Evolutionary conservation across 1,140 invertebrate genomes (phyloP), one percentile per base, ranked within the genome.

Genomic region (Helicorthomorpha holstii): DNA sequence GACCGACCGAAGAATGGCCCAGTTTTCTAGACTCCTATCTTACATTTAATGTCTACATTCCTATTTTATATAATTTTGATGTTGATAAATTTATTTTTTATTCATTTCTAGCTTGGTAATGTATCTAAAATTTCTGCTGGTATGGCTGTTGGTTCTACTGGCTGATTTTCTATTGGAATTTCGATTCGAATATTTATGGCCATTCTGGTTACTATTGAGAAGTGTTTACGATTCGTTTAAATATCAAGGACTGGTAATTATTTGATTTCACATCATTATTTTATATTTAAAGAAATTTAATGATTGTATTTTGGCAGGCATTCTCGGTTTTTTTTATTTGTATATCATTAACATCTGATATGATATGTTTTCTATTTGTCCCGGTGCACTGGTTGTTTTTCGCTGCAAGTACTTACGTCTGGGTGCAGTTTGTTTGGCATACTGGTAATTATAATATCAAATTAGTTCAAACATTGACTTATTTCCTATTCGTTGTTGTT

Each of bases 361-460:
- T 98, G 79, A 85, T 98, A 70, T 98, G 92, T 76, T 95, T 93
- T 73, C 91, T 98, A 72, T 95, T 98, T 69, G 95, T 98, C 75
- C 95, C 95, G 55, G 82, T 97, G 58, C 89, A 96, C 67, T 96
- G 91, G 84, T 76, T 96, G 62, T 94, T 96, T 69, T 97, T 98
- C 71, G 85, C 87, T 58, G 93, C 94, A 57, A 95, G 91, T 73
- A 96, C 91, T 60, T 97, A 97, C 70, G 91, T 98, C 53, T 97
- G 93, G 93, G 87, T 97, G 60, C 93, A 98, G 71, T 96, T 93
- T 72, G 87, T 95, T 56, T 96, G 93, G 90, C 89, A 95, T 70
- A 93, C 91, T 80, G 90, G 90, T 90, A 72, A 73, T 68, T n/a
- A n/a, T n/a, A n/a, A n/a, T n/a, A n/a, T n/a, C n/a, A n/a, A n/a